Percentiles rank a stretch among this genome's conserved stretches.
phyloP scores from a whole-genome alignment of 2,113 vertebrate genomes.

The Leucoraja erinaceus region DNA sequence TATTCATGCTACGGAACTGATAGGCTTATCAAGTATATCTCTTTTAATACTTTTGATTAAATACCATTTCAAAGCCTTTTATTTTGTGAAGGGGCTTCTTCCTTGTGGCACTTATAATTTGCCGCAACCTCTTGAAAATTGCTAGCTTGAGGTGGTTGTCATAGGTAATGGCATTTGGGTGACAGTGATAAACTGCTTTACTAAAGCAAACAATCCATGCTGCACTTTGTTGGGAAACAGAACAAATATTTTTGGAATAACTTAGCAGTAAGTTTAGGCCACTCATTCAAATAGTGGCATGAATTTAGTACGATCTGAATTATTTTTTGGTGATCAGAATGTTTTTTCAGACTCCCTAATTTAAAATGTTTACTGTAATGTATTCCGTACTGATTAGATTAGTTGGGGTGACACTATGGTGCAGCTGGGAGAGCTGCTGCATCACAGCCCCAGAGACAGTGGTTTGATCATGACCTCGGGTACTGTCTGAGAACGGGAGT shows the following conservation, averaged over 20 bases:
- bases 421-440: too few relatives aligned
- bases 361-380: neutral
- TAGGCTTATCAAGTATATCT: neutral
- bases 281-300: neutral
- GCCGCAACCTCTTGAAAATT: conserved; percentile 1
- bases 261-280: too few relatives aligned
- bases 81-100: neutral
- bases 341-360: neutral
- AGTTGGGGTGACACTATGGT: too few relatives aligned
- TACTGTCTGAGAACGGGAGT: too few relatives aligned
- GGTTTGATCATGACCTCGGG: too few relatives aligned
- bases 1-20: neutral
- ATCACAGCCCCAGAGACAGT: too few relatives aligned
- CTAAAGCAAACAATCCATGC: neutral
- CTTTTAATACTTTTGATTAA: conserved; percentile 2
- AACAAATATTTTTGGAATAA: neutral
- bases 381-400: too few relatives aligned
- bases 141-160: neutral
- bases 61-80: neutral
- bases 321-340: neutral
- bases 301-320: neutral
- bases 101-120: neutral
- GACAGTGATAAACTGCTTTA: neutral
- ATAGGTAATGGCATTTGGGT: neutral
- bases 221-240: neutral